A percentile compares a stretch with the other conserved stretches of the same genome.
Conservation (phyloP, 1,140 invertebrate genomes). For the Lerema accius region DNA sequence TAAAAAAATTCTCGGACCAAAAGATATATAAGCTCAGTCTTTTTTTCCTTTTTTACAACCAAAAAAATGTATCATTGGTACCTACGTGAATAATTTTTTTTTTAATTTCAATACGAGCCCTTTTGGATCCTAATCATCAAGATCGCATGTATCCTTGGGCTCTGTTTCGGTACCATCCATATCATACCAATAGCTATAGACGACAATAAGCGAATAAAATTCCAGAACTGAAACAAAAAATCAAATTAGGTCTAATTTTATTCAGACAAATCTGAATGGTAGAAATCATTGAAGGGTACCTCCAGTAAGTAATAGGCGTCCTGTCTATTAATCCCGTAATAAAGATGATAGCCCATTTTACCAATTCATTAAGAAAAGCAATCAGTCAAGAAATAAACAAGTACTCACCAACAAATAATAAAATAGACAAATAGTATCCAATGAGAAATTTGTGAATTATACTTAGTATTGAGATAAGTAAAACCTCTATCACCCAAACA, state of each 20-base stretch:
- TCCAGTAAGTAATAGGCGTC: too few relatives aligned
- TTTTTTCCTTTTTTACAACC: too few relatives aligned
- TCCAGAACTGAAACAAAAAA: conserved; percentile 50
- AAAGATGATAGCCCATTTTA: too few relatives aligned
- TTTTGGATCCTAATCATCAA: not conserved
- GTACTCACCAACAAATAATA: conserved; percentile 47
- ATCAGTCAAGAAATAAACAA: not conserved
- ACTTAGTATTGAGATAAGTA: conserved; percentile 23
- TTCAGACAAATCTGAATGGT: too few relatives aligned
- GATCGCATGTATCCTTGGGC: not conserved
- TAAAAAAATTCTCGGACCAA: too few relatives aligned
- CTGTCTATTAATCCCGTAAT: too few relatives aligned
- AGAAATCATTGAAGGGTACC: too few relatives aligned
- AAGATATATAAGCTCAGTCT: too few relatives aligned
- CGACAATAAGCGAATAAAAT: conserved; percentile 47
- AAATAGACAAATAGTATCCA: conserved; percentile 46
- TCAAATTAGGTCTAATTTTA: too few relatives aligned
- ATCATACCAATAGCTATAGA: conserved; percentile 49
- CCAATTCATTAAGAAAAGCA: not conserved
- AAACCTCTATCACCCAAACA: conserved; percentile 34
- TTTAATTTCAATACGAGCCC: too few relatives aligned
- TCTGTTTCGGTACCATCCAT: conserved; percentile 19
- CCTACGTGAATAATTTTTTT: too few relatives aligned
- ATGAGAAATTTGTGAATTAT: conserved; percentile 38
- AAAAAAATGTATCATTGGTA: too few relatives aligned